These are phyloP conservation scores for Onychostoma macrolepis DNA, from an alignment of 2,113 vertebrate species.

Conservation along the genomic window DNA sequence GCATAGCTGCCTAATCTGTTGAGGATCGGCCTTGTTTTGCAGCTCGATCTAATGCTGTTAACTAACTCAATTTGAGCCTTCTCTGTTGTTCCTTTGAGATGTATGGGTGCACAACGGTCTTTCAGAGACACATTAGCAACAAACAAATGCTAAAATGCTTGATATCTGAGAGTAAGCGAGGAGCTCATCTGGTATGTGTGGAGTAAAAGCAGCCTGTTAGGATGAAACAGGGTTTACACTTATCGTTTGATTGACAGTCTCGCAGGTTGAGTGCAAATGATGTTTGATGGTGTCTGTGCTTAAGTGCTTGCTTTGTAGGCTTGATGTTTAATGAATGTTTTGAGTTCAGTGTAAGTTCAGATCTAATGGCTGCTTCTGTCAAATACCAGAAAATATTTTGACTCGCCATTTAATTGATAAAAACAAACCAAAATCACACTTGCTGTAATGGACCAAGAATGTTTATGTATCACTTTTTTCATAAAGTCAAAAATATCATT, in stretches of 20 bases:
- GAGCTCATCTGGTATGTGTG: neutral
- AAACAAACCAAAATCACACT: neutral
- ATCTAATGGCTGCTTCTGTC: neutral
- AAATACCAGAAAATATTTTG: neutral
- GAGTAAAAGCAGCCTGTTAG: neutral
- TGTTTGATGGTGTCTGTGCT: neutral
- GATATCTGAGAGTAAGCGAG: neutral
- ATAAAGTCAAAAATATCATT: neutral
- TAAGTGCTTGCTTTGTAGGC: neutral
- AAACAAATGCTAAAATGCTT: neutral
- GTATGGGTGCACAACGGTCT: neutral
- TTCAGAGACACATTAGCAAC: neutral
- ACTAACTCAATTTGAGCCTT: slow-evolving; percentile 13
- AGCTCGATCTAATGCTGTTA: slow-evolving; percentile 29
- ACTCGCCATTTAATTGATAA: neutral
- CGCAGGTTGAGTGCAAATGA: neutral
- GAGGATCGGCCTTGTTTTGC: slow-evolving; percentile 15
- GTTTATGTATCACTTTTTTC: neutral
- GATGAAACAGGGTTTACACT: neutral
- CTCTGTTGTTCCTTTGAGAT: neutral
- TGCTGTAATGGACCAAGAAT: neutral
- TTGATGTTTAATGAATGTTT: neutral
- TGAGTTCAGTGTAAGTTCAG: neutral
- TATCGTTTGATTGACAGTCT: neutral
- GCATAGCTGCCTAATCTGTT: slow-evolving; percentile 33